phyloP scores from a whole-genome alignment of 2,797 vertebrate species.

The Channallabes apus region DNA sequence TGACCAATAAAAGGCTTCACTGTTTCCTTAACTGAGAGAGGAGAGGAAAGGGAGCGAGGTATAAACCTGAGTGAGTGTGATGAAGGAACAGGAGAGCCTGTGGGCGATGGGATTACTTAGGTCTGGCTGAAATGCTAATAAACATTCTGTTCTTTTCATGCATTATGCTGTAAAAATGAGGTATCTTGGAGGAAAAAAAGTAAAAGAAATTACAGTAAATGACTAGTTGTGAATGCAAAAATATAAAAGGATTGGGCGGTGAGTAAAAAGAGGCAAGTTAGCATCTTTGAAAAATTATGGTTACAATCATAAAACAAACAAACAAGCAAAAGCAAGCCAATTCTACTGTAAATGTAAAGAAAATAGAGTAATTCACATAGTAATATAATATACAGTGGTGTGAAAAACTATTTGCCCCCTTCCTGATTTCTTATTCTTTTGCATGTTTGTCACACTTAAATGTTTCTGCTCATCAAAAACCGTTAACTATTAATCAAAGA shows the following conservation, averaged over 20 bases:
- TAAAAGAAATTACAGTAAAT: too few species aligned
- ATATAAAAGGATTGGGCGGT: neutral
- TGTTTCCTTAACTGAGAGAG: constrained; percentile 52
- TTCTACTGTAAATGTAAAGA: neutral
- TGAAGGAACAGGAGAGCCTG: constrained; percentile 3
- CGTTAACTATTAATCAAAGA: too few species aligned
- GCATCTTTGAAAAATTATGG: neutral
- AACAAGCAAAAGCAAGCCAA: constrained; percentile 8
- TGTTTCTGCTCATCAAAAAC: too few species aligned
- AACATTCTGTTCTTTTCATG: constrained; percentile 33
- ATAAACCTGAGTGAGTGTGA: constrained; percentile 45
- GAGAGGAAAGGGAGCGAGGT: constrained; percentile 41
- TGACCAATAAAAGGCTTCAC: constrained; percentile 55
- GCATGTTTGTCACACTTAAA: too few species aligned
- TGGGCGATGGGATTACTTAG: constrained; percentile 59
- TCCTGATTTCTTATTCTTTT: too few species aligned
- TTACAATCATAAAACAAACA: constrained; percentile 7
- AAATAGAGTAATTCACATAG: neutral
- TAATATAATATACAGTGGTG: neutral
- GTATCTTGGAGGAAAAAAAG: constrained; percentile 5
- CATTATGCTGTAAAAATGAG: constrained; percentile 2
- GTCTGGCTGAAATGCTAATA: constrained; percentile 64
- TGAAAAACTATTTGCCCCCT: too few species aligned
- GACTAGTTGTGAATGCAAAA: constrained; percentile 1
- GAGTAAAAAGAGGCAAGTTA: neutral